A percentile compares a stretch with the other conserved stretches of the same genome.
Evolutionary conservation across 2,797 vertebrate genomes (phyloP).

Genomic region (Sarcophilus harrisii): DNA sequence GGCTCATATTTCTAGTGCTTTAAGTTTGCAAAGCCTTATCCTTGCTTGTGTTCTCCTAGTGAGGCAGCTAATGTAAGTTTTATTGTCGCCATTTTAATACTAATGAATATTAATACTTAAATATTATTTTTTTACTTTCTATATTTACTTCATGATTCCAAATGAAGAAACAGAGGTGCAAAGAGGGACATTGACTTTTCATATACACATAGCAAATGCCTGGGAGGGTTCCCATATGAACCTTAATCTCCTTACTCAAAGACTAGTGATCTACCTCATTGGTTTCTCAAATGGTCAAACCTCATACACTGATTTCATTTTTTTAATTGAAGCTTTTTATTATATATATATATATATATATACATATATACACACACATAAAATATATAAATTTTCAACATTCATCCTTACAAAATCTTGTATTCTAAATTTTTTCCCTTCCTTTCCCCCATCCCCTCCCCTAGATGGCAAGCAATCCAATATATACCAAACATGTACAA

Average conservation of each 20-base stretch:
- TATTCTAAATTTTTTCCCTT: too few relatives aligned
- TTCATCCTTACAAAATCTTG: too few relatives aligned
- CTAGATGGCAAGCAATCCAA: too few relatives aligned
- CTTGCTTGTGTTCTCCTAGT: too few relatives aligned
- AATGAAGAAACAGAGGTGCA: not conserved
- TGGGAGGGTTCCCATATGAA: not conserved
- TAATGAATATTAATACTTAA: not conserved
- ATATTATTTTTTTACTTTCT: not conserved
- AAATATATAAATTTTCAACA: too few relatives aligned
- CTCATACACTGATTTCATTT: not conserved
- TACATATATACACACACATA: too few relatives aligned
- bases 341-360: too few relatives aligned
- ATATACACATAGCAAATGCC: not conserved
- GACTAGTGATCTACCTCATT: not conserved
- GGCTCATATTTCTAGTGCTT: not conserved
- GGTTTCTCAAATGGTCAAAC: not conserved
- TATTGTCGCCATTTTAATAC: too few relatives aligned
- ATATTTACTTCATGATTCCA: not conserved
- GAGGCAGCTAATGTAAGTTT: too few relatives aligned
- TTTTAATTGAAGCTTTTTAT: too few relatives aligned
- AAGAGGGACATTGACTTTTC: not conserved
- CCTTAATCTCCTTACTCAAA: not conserved
- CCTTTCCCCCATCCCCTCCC: too few relatives aligned
- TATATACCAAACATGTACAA: too few relatives aligned
- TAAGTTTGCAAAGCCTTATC: not conserved